Percentiles rank a stretch among this genome's conserved stretches.
Evolutionary conservation across 2,888 invertebrate species (phyloP).

Genomic region (Cantharis rufa): DNA sequence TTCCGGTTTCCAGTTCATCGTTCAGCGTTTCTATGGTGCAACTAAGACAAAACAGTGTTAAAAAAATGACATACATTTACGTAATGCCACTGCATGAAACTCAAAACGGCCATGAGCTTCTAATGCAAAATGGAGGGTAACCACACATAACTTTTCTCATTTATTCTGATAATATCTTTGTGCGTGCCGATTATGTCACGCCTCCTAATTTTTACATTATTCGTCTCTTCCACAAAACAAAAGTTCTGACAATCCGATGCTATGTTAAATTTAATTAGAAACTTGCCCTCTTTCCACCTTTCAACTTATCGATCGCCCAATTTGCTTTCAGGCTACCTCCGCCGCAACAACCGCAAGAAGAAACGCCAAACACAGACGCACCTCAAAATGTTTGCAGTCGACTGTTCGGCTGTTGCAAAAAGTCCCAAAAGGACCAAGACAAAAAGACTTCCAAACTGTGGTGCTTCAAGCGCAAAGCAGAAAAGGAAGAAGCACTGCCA

Average conservation of each 20-base stretch:
- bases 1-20: neutral
- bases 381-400: constrained; percentile 32
- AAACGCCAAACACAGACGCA: constrained; percentile 34
- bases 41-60: constrained; percentile 19
- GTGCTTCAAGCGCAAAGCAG: neutral
- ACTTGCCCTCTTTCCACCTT: neutral
- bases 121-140: constrained; percentile 49
- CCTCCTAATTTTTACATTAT: constrained; percentile 7
- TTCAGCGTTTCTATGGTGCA: constrained; percentile 17
- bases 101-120: constrained; percentile 50
- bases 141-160: constrained; percentile 14
- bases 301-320: neutral
- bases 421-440: neutral
- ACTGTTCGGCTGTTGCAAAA: constrained; percentile 5
- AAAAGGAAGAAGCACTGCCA: neutral
- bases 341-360: constrained; percentile 28
- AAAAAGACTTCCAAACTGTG: neutral
- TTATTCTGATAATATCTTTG: constrained; percentile 15
- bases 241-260: neutral
- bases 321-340: constrained; percentile 39
- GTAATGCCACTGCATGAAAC: constrained; percentile 53
- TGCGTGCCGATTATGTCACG: constrained; percentile 19
- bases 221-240: neutral
- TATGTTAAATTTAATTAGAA: neutral
- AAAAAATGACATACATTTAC: constrained; percentile 55